phyloP scores from a whole-genome alignment of 2,113 vertebrate genomes.

The Platichthys flesus region DNA sequence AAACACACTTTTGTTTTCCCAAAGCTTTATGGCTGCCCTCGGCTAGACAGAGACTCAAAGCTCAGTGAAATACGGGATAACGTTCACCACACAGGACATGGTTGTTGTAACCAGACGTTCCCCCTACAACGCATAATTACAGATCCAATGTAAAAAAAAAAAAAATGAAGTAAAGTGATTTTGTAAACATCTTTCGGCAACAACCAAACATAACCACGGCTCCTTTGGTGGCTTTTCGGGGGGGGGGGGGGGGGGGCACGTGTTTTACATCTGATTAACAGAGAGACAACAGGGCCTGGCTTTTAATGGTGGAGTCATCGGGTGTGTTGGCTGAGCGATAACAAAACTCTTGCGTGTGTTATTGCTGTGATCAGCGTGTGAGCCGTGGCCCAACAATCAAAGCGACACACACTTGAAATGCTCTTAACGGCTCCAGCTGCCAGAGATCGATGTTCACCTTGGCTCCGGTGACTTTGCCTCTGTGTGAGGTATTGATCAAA shows the following conservation, averaged over 20 bases:
- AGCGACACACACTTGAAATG: constrained; percentile 60
- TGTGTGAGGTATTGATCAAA: constrained; percentile 59
- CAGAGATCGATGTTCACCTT: constrained; percentile 73
- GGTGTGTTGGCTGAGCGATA: constrained; percentile 26
- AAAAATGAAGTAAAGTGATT: constrained; percentile 6
- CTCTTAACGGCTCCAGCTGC: constrained; percentile 50
- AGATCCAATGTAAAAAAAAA: constrained; percentile 8
- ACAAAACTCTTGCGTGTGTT: constrained; percentile 24
- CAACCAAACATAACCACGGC: constrained; percentile 5
- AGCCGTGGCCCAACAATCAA: constrained; percentile 49
- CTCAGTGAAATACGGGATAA: constrained; percentile 27
- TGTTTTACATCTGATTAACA: constrained; percentile 5
- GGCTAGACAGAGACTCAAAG: constrained; percentile 60
- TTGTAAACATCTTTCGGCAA: constrained; percentile 48
- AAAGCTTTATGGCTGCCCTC: constrained; percentile 66
- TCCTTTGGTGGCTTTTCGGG: constrained; percentile 18
- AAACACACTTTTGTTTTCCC: constrained; percentile 71
- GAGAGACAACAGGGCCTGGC: neutral
- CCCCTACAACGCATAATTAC: constrained; percentile 48
- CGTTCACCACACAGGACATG: constrained; percentile 49
- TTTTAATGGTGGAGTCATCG: constrained; percentile 11
- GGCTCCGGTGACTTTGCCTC: constrained; percentile 61
- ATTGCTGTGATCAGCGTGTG: constrained; percentile 22
- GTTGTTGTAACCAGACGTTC: constrained; percentile 24
- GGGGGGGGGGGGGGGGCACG: neutral